These are phyloP conservation scores for Cynaeus angustus DNA, from an alignment of 2,888 invertebrate species.

Conservation along the genomic window DNA sequence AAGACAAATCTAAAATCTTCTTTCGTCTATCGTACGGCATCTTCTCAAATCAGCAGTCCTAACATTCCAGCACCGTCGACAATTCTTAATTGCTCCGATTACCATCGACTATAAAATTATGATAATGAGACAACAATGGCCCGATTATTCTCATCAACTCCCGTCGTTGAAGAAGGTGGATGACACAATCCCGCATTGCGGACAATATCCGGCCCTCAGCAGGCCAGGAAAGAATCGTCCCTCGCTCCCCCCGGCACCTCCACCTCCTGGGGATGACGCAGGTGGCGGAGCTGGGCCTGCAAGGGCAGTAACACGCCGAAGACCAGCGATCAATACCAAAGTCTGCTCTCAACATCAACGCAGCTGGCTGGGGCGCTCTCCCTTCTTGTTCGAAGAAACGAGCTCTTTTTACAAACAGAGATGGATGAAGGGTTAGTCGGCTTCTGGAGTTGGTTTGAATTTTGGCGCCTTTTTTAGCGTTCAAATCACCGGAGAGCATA, in stretches of 20 bases:
- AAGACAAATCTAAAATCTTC: too few species aligned
- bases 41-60: too few species aligned
- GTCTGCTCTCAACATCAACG: slow-evolving; percentile 44
- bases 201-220: slow-evolving; percentile 47
- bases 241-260: slow-evolving; percentile 33
- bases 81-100: slow-evolving; percentile 11
- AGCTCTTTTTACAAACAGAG: not conserved
- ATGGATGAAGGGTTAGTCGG: slow-evolving; percentile 3
- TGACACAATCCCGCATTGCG: slow-evolving; percentile 46
- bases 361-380: slow-evolving; percentile 41
- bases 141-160: not conserved
- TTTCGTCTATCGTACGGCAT: too few species aligned
- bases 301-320: slow-evolving; percentile 47
- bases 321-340: slow-evolving; percentile 47
- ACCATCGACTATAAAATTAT: slow-evolving; percentile 21
- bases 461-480: slow-evolving; percentile 24
- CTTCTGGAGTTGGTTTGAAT: slow-evolving; percentile 14
- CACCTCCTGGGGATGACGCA: slow-evolving; percentile 51
- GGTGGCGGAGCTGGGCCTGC: slow-evolving; percentile 48
- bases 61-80: too few species aligned
- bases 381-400: slow-evolving; percentile 25
- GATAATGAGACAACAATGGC: slow-evolving; percentile 32
- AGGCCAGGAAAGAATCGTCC: slow-evolving; percentile 37
- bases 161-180: slow-evolving; percentile 36
- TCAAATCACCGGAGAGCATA: slow-evolving; percentile 32